Evolutionary conservation across 2,113 vertebrate genomes (phyloP).

Genomic region (Syngnathus scovelli): DNA sequence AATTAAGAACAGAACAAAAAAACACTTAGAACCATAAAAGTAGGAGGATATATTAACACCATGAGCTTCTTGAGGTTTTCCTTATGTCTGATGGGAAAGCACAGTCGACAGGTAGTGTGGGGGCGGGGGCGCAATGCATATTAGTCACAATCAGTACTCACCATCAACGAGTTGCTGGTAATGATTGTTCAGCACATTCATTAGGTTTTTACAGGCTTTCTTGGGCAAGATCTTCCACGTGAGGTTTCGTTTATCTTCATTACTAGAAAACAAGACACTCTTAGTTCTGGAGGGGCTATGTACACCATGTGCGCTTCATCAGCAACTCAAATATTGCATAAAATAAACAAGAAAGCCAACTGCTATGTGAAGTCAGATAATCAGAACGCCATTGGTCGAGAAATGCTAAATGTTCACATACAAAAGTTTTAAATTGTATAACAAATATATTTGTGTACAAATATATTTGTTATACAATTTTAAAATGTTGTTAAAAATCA

Average conservation of each 20-base stretch:
- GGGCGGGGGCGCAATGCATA: neutral
- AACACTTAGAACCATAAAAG: neutral
- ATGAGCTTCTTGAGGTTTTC: neutral
- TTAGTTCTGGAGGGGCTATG: conserved; percentile 11
- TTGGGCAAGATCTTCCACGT: conserved; percentile 97
- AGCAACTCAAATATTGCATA: neutral
- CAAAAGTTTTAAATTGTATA: too few relatives aligned
- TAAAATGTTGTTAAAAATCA: too few relatives aligned
- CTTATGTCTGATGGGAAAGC: neutral
- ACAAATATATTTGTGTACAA: too few relatives aligned
- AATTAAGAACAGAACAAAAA: too few relatives aligned
- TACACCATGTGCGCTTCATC: too few relatives aligned
- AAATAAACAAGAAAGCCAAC: neutral
- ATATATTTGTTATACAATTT: too few relatives aligned
- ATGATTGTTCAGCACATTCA: conserved; percentile 86
- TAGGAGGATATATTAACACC: neutral
- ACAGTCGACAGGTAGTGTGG: neutral
- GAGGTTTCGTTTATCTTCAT: conserved; percentile 86
- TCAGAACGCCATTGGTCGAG: too few relatives aligned
- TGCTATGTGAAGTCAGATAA: neutral
- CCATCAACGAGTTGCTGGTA: conserved; percentile 88
- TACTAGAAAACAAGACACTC: conserved; percentile 71
- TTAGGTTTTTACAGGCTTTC: conserved; percentile 96
- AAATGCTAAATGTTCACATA: too few relatives aligned
- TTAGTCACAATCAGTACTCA: conserved; percentile 65